These are phyloP conservation scores for Digitonthophagus gazella DNA, from an alignment of 2,888 invertebrate genomes.

Conservation along the genomic window DNA sequence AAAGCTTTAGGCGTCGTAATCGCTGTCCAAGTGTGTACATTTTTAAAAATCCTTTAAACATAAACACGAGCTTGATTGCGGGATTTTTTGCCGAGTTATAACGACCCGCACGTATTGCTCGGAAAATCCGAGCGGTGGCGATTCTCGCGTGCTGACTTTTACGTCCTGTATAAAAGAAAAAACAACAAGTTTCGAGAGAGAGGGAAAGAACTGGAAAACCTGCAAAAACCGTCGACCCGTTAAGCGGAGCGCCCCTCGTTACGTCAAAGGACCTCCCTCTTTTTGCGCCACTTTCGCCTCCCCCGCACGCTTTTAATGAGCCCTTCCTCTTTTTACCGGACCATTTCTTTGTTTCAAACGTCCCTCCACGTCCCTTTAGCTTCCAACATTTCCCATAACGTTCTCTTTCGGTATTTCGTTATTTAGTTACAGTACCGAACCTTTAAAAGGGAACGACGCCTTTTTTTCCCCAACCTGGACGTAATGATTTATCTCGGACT, in stretches of 20 bases:
- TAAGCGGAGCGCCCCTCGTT: not conserved
- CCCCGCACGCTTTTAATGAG: not conserved
- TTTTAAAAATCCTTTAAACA: not conserved
- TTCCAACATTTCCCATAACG: not conserved
- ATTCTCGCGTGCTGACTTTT: not conserved
- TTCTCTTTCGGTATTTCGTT: no score
- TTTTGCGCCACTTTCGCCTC: not conserved
- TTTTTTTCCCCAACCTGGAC: not conserved
- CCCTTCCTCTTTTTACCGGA: not conserved
- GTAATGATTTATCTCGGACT: not conserved
- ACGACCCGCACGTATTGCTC: no score
- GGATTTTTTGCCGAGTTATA: no score
- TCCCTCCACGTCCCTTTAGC: not conserved
- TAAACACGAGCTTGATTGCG: not conserved
- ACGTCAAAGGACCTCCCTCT: not conserved
- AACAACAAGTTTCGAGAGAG: not conserved
- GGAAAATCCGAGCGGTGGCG: not conserved
- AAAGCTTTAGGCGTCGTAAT: no score
- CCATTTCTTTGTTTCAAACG: not conserved
- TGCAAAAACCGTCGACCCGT: not conserved
- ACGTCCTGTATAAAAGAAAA: not conserved
- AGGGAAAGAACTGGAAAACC: no score
- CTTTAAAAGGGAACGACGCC: not conserved
- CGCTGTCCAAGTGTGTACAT: no score
- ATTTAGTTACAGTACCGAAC: no score